These are phyloP conservation scores for Trachemys scripta DNA, from an alignment of 2,113 vertebrate genomes.

Conservation along the genomic window DNA sequence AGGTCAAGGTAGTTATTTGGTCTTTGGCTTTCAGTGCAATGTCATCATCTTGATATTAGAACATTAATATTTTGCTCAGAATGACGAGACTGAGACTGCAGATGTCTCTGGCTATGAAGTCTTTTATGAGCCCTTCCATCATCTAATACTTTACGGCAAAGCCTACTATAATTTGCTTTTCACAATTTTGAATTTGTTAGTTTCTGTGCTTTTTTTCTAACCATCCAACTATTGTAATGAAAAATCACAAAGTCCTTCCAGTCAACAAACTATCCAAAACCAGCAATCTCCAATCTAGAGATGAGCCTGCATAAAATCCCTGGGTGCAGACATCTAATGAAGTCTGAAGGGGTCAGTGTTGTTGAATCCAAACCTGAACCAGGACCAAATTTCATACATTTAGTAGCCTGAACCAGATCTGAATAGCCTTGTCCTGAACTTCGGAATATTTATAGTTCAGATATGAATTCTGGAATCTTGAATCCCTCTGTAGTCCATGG, in stretches of 20 bases:
- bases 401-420: background rate
- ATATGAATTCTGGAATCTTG: background rate
- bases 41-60: conserved; percentile 17
- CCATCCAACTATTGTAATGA: accelerated
- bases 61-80: background rate
- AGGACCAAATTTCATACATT: background rate
- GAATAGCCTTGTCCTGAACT: background rate
- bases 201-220: background rate
- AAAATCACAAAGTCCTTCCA: background rate
- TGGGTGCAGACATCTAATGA: background rate
- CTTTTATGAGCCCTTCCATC: background rate
- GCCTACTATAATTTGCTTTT: background rate
- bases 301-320: background rate
- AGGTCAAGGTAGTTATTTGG: conserved; percentile 25
- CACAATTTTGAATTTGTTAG: background rate
- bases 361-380: background rate
- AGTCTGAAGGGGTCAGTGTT: accelerated
- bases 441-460: background rate
- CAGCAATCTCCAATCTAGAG: background rate
- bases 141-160: background rate
- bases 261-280: background rate
- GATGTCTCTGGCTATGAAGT: background rate
- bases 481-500: accelerated
- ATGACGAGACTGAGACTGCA: background rate
- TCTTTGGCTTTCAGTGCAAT: background rate